These are phyloP conservation scores for Mycteria americana DNA, from an alignment of 2,797 vertebrate species.

Conservation along the genomic window DNA sequence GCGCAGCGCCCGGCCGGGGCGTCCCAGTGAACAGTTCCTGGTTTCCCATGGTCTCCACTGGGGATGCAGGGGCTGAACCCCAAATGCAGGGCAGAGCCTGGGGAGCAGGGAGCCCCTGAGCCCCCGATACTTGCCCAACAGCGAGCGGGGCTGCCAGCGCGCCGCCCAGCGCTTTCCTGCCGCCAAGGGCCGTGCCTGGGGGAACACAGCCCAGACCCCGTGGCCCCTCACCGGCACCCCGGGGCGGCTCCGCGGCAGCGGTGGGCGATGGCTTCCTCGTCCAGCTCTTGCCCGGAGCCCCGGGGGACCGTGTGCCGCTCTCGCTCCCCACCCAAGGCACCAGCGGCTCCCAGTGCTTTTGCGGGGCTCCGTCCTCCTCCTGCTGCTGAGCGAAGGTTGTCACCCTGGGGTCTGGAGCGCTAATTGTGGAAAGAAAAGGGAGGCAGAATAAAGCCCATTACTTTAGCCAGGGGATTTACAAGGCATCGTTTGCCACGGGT, in stretches of 20 bases:
- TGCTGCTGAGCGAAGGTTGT: neutral
- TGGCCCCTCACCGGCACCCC: fast-evolving
- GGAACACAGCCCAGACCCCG: neutral
- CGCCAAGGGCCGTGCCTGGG: neutral
- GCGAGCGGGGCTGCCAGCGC: neutral
- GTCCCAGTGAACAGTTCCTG: neutral
- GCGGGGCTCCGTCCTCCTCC: neutral
- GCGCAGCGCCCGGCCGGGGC: fast-evolving
- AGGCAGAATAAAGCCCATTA: neutral
- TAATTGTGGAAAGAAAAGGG: neutral
- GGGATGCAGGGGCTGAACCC: neutral
- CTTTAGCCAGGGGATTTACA: neutral
- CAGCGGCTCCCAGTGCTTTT: neutral
- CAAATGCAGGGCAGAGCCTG: neutral
- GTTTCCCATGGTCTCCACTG: neutral
- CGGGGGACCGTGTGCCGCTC: fast-evolving
- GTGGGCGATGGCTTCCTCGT: fast-evolving
- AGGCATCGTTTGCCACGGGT: neutral
- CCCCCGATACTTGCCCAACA: fast-evolving
- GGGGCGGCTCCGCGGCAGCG: fast-evolving
- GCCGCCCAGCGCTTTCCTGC: neutral
- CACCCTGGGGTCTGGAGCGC: neutral
- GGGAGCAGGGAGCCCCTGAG: neutral
- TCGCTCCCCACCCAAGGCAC: neutral
- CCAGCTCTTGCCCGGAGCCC: too few relatives aligned